Percentiles rank a stretch among this genome's conserved stretches.
Evolutionary conservation across 2,888 invertebrate genomes (phyloP).

Genomic region (Perithous albicinctus): DNA sequence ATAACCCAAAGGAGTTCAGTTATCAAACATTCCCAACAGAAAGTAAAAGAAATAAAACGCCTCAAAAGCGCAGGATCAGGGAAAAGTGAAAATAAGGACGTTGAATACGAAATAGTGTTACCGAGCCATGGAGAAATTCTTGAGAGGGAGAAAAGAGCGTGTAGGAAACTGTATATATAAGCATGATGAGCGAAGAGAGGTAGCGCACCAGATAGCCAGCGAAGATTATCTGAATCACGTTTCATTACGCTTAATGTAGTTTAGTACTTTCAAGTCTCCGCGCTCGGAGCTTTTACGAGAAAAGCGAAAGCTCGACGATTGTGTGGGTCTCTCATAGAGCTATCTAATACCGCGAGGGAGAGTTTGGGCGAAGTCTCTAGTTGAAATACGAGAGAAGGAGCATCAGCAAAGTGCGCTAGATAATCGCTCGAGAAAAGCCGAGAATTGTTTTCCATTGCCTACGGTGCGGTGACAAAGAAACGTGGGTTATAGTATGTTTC

Average conservation of each 20-base stretch:
- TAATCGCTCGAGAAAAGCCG: slow-evolving; percentile 46
- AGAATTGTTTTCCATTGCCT: slow-evolving; percentile 51
- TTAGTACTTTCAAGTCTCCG: slow-evolving; percentile 29
- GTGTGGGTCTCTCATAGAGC: no score
- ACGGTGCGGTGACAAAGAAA: slow-evolving; percentile 24
- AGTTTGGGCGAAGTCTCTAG: background rate
- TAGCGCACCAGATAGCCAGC: slow-evolving; percentile 28
- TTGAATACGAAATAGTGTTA: background rate
- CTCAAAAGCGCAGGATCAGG: no score
- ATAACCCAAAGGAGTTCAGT: slow-evolving; percentile 65
- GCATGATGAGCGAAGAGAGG: background rate
- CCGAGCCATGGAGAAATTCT: background rate
- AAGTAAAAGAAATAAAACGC: background rate
- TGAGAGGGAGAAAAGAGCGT: background rate
- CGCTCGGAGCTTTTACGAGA: slow-evolving; percentile 34
- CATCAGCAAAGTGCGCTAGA: background rate
- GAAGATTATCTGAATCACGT: slow-evolving; percentile 52
- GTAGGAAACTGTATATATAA: slow-evolving; percentile 3
- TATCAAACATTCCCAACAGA: slow-evolving; percentile 57
- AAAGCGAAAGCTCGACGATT: slow-evolving; percentile 43
- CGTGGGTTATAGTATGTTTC: no score
- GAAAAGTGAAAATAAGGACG: background rate
- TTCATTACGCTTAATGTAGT: slow-evolving; percentile 45
- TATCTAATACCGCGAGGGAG: background rate
- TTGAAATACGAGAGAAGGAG: slow-evolving; percentile 43